phyloP scores from a whole-genome alignment of 1,140 invertebrate genomes.

The Heliconius hermathena region DNA sequence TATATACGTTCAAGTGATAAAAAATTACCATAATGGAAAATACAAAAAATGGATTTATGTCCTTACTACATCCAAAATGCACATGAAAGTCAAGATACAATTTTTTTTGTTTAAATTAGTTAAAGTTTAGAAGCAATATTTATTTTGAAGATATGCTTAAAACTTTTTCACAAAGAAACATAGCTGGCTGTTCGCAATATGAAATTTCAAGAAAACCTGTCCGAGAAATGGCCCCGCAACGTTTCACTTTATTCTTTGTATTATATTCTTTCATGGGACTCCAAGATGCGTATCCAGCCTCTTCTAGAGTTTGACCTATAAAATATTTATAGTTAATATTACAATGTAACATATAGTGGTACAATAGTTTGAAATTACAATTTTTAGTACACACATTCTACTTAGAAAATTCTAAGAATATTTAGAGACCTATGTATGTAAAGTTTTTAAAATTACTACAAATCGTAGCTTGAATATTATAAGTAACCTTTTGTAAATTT shows the following conservation, averaged over 20 bases:
- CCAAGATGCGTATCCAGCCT: slow-evolving; percentile 59
- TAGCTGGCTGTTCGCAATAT: slow-evolving; percentile 52
- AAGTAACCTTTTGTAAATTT: too few relatives aligned
- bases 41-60: too few relatives aligned
- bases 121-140: not conserved
- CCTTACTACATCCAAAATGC: not conserved
- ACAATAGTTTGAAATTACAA: too few relatives aligned
- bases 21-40: too few relatives aligned
- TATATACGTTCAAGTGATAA: too few relatives aligned
- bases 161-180: slow-evolving; percentile 65
- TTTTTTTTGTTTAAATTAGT: not conserved
- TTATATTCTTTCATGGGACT: slow-evolving; percentile 48
- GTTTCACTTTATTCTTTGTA: slow-evolving; percentile 38
- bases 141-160: slow-evolving; percentile 30
- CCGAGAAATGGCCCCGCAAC: slow-evolving; percentile 61
- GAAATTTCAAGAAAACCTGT: slow-evolving; percentile 55
- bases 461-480: too few relatives aligned
- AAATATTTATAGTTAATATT: not conserved
- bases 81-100: not conserved
- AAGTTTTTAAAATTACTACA: too few relatives aligned
- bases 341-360: not conserved
- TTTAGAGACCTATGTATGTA: too few relatives aligned
- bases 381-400: too few relatives aligned
- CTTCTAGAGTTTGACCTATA: slow-evolving; percentile 56
- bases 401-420: too few relatives aligned